These are phyloP conservation scores for Crotalus viridis DNA, from an alignment of 2,113 vertebrate species.

Conservation along the genomic window DNA sequence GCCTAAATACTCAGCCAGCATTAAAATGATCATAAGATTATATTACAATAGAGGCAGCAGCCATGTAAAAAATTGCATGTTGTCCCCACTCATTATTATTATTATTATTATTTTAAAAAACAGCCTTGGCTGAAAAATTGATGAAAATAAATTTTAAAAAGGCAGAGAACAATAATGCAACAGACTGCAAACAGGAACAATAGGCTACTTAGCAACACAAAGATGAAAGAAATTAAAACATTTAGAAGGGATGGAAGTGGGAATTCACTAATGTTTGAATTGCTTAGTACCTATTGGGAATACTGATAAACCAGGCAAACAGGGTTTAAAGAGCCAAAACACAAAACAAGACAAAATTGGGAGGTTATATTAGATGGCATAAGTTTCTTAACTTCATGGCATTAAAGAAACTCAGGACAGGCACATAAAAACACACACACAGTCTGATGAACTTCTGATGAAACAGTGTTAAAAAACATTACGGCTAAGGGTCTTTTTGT, in stretches of 20 bases:
- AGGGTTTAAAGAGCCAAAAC: neutral
- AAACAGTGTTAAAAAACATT: neutral
- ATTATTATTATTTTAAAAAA: constrained; percentile 33
- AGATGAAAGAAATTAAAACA: constrained; percentile 64
- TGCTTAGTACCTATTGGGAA: constrained; percentile 18
- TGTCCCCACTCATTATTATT: constrained; percentile 54
- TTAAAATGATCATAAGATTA: constrained; percentile 62
- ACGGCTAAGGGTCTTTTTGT: no score
- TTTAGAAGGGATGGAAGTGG: constrained; percentile 39
- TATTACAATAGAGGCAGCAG: constrained; percentile 53
- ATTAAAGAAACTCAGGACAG: constrained; percentile 2
- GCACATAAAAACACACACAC: neutral
- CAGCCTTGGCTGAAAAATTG: constrained; percentile 34
- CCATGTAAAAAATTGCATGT: constrained; percentile 61
- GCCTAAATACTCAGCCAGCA: constrained; percentile 58
- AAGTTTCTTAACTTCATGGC: neutral
- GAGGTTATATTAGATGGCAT: neutral
- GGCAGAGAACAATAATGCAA: constrained; percentile 59
- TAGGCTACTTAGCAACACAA: constrained; percentile 57
- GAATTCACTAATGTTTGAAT: constrained; percentile 25
- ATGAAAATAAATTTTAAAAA: constrained; percentile 51
- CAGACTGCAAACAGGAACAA: constrained; percentile 64
- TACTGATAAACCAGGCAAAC: neutral
- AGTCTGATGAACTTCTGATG: constrained; percentile 10
- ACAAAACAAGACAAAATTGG: neutral